phyloP scores from a whole-genome alignment of 2,113 vertebrate genomes.

The Procavia capensis region DNA sequence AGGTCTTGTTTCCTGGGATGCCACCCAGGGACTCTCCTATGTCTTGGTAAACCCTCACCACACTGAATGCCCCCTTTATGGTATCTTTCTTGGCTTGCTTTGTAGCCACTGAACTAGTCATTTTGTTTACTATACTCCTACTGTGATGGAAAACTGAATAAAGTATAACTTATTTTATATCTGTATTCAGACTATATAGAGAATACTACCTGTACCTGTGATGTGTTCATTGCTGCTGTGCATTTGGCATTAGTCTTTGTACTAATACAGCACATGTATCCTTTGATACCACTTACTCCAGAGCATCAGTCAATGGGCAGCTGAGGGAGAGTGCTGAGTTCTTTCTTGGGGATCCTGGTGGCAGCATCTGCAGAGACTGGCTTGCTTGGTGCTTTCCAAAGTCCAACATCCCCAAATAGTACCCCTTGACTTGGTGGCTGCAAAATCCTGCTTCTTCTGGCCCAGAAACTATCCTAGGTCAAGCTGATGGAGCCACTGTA shows the following conservation, averaged over 20 bases:
- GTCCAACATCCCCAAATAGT: not conserved
- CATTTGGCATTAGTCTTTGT: constrained; percentile 81
- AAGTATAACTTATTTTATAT: constrained; percentile 90
- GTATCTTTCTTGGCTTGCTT: constrained; percentile 59
- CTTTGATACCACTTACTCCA: constrained; percentile 83
- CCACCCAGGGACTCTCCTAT: not conserved
- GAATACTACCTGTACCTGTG: constrained; percentile 84
- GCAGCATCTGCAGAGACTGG: not conserved
- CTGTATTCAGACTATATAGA: constrained; percentile 86
- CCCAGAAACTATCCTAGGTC: not conserved
- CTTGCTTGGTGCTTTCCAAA: not conserved
- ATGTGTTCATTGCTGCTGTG: constrained; percentile 84
- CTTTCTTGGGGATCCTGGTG: not conserved
- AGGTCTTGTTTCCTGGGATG: not conserved
- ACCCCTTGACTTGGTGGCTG: not conserved
- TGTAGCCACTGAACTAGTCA: constrained; percentile 57
- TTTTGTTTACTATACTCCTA: constrained; percentile 83
- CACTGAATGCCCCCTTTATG: not conserved
- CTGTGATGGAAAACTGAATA: constrained; percentile 80
- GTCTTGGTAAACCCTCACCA: not conserved
- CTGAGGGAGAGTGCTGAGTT: not conserved
- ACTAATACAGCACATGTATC: constrained; percentile 83
- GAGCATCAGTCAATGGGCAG: constrained; percentile 79
- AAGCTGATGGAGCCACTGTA: not conserved
- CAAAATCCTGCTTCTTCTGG: not conserved